A percentile compares a stretch with the other conserved stretches of the same genome.
Conservation (phyloP, 1,140 invertebrate genomes). For the Copidosoma floridanum region DNA sequence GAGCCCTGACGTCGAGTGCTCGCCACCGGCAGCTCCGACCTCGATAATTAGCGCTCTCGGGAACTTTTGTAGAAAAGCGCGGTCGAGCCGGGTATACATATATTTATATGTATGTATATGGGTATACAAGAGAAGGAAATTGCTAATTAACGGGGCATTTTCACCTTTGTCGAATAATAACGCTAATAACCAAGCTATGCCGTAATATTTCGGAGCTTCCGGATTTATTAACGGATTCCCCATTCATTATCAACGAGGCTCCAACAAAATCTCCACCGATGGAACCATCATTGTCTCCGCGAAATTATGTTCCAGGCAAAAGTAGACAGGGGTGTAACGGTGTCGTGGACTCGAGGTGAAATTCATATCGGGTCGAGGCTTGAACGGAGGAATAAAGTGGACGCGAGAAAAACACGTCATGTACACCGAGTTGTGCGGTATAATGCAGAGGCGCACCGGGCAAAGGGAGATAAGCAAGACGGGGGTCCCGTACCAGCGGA, state of each 20-base stretch:
- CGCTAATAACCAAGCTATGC: neutral
- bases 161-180: neutral
- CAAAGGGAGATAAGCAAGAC: neutral
- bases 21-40: neutral
- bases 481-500: neutral
- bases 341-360: no score
- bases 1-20: neutral
- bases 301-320: no score
- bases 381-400: no score
- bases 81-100: no score
- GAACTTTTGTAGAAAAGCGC: no score
- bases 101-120: no score
- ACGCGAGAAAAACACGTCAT: no score
- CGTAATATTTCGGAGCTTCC: neutral
- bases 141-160: constrained; percentile 2
- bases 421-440: neutral
- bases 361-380: neutral
- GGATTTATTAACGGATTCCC: no score
- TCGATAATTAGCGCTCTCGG: constrained; percentile 6
- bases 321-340: no score
- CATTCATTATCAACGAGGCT: no score
- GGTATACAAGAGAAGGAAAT: neutral
- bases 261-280: no score
- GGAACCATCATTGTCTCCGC: no score
- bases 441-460: constrained; percentile 32